Base-by-base conservation (phyloP, 2,113 vertebrate species). In the Heloderma charlesbogerti region DNA sequence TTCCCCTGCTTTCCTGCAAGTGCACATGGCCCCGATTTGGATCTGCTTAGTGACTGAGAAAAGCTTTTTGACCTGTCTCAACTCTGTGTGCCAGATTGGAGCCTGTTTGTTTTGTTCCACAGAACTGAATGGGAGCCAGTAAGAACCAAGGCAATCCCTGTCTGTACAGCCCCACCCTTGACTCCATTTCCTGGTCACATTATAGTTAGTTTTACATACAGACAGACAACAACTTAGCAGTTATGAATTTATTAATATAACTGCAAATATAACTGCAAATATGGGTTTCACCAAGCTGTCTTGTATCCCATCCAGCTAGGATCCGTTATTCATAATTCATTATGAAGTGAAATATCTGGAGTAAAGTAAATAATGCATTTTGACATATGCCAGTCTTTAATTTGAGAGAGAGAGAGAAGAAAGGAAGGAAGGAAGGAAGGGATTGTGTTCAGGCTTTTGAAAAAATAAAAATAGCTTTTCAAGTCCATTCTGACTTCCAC, bases 381-480 rank as follows among this genome's bases (percentile, higher is more conserved):
- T 20, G 66, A 43, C n/a, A 72, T 60, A 34, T 2, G 79, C 27
- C 9, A 66, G 18, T 78, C 10, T 6, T 85, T 82, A 89, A 83
- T 74, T 91, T 54, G 40, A 86, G 45, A 45, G 40, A 43, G 57
- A 60, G 22, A 57, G 9, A 3, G n/a, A 40, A n/a, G 9, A n/a
- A 3, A 84, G 45, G 25, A 7, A 13, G 54, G 57, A 16, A 25
- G 1, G 6, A 29, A 4, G 1, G 2, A 16, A 57, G 31, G 25
- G 20, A 57, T 57, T 71, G n/a, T 18, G 9, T 57, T 72, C 51
- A 45, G 7, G 29, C 12, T 80, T 15, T 7, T 80, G 82, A 34
- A 37, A n/a, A 86, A 51, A 57, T 27, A 75, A 75, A 34, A 84
- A n/a, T 16, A 66, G 60, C 72, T 86, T 95, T 86, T 57, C 43